Conservation (phyloP, 2,113 vertebrate species). For the Corythornis vintsioides region DNA sequence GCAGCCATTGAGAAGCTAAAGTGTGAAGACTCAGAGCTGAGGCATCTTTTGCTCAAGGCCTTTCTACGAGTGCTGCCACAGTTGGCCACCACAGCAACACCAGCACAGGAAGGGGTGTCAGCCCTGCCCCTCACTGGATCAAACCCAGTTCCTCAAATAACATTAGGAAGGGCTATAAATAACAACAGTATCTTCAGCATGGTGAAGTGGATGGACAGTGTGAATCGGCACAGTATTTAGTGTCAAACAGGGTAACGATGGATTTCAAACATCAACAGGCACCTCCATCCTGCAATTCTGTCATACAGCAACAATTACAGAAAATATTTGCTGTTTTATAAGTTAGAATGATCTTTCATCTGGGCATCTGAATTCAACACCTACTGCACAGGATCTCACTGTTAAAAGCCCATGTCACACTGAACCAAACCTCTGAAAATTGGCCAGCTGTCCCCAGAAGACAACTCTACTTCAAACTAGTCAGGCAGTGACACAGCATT, state of each 20-base stretch:
- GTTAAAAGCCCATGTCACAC: neutral
- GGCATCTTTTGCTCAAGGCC: neutral
- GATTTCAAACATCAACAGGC: neutral
- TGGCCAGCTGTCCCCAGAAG: neutral
- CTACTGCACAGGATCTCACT: neutral
- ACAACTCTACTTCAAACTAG: neutral
- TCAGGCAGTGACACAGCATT: neutral
- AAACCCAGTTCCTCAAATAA: neutral
- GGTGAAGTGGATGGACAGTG: neutral
- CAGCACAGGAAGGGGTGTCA: neutral
- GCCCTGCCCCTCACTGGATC: neutral
- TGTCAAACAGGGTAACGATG: neutral
- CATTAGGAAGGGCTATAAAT: neutral
- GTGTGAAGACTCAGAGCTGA: neutral
- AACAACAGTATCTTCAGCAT: neutral
- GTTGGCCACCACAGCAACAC: neutral
- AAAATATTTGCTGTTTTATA: neutral
- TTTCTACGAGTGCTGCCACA: neutral
- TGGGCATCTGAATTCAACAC: neutral
- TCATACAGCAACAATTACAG: neutral
- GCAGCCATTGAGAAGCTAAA: neutral
- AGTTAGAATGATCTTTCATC: neutral
- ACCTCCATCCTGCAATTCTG: neutral
- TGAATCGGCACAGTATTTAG: neutral
- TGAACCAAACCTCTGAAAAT: neutral